Conservation (phyloP, 2,797 vertebrate species). For the Meda fulgida region DNA sequence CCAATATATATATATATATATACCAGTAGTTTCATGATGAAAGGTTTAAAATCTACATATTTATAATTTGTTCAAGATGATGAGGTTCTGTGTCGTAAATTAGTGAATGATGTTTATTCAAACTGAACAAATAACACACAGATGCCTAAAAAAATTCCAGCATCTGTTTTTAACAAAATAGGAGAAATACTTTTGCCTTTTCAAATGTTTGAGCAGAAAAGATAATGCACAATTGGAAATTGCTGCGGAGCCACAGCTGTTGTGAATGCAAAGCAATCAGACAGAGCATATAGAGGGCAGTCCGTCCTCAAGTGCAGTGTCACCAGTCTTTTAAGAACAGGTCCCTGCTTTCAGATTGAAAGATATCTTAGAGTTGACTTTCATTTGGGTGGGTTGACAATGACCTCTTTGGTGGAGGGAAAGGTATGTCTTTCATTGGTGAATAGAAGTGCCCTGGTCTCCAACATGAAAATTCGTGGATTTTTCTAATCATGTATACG, state of each 20-base stretch:
- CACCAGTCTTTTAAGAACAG: constrained; percentile 55
- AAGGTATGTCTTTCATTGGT: constrained; percentile 5
- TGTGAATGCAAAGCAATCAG: constrained; percentile 60
- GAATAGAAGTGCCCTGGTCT: constrained; percentile 23
- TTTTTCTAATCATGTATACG: constrained; percentile 14
- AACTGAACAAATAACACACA: constrained; percentile 12
- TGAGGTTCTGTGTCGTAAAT: constrained; percentile 14
- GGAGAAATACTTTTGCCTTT: constrained; percentile 24
- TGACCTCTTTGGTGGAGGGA: constrained; percentile 22
- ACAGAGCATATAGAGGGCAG: constrained; percentile 54
- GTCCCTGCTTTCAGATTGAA: constrained; percentile 44
- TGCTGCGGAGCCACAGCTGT: constrained; percentile 57
- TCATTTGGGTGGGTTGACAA: constrained; percentile 44
- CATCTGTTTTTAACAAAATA: constrained; percentile 37
- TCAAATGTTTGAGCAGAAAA: constrained; percentile 25
- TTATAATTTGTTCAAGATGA: not conserved
- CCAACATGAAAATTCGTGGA: not conserved
- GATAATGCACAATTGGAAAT: constrained; percentile 19
- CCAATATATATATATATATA: too few relatives aligned
- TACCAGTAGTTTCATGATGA: not conserved
- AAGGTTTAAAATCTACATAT: constrained; percentile 1
- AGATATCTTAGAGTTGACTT: constrained; percentile 50
- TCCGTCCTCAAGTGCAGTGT: constrained; percentile 46
- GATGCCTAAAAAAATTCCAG: not conserved
- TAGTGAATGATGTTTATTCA: constrained; percentile 6